Evolutionary conservation across 2,113 vertebrate species (phyloP).

Genomic region (Naja naja): DNA sequence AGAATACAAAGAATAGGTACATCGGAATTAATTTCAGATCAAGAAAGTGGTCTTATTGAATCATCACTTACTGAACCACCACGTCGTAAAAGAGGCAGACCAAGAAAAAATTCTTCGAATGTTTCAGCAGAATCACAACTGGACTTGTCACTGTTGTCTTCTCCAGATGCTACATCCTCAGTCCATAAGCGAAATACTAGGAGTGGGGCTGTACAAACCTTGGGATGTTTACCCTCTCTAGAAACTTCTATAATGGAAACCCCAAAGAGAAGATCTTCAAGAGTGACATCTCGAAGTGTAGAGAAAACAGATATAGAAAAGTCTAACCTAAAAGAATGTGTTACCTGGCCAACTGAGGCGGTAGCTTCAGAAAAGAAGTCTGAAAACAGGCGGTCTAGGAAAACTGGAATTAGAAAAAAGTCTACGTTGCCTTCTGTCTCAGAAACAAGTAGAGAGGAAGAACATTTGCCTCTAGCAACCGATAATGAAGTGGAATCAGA

Average conservation of each 20-base stretch:
- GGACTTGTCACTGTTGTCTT: conserved; percentile 36
- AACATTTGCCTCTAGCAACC: conserved; percentile 9
- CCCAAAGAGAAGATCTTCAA: conserved; percentile 54
- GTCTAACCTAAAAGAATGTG: conserved; percentile 10
- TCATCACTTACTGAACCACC: conserved; percentile 6
- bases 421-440: neutral
- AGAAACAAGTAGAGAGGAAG: conserved; percentile 35
- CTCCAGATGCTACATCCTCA: conserved; percentile 28
- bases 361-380: neutral
- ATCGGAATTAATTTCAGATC: neutral
- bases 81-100: conserved; percentile 66
- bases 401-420: conserved; percentile 45
- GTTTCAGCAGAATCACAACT: conserved; percentile 49
- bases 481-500: conserved; percentile 28
- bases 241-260: conserved; percentile 33
- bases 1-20: neutral
- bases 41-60: neutral
- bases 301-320: neutral
- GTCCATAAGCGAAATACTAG: conserved; percentile 63
- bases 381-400: conserved; percentile 35
- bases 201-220: conserved; percentile 41
- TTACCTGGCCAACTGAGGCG: conserved; percentile 32
- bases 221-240: conserved; percentile 12
- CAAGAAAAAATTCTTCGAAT: conserved; percentile 37
- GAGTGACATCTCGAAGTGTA: conserved; percentile 16